Percentiles rank a stretch among this genome's conserved stretches.
Conservation (phyloP, 2,888 invertebrate genomes). For the Nomada ferruginata region DNA sequence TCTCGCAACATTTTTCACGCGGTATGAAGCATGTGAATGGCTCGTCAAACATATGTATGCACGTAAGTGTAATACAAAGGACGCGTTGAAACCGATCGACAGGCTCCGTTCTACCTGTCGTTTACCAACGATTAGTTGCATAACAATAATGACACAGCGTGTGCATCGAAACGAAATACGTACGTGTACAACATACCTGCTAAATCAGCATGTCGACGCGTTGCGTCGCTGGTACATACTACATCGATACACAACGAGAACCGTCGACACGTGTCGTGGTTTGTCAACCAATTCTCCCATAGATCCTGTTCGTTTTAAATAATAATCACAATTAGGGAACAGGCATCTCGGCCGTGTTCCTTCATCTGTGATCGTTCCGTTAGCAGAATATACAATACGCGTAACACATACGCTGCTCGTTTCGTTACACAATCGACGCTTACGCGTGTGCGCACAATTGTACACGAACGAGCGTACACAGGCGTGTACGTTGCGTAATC, state of each 20-base stretch:
- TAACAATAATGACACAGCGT: slow-evolving; percentile 39
- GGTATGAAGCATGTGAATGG: background rate
- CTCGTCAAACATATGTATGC: background rate
- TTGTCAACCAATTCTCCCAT: slow-evolving; percentile 21
- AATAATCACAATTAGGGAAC: slow-evolving; percentile 20
- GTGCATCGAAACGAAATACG: slow-evolving; percentile 6
- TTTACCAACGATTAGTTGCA: slow-evolving; percentile 34
- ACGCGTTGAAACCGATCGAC: slow-evolving; percentile 12
- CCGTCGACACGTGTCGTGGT: slow-evolving; percentile 30
- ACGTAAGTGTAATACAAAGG: background rate
- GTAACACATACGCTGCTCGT: background rate
- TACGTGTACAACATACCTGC: slow-evolving; percentile 2
- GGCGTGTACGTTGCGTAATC: slow-evolving; percentile 44
- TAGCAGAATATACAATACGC: background rate
- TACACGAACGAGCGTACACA: background rate
- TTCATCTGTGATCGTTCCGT: slow-evolving; percentile 16
- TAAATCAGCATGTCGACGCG: slow-evolving; percentile 35
- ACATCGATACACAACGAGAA: background rate
- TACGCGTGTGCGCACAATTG: background rate
- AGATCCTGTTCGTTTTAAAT: background rate
- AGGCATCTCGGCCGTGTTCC: background rate
- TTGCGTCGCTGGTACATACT: slow-evolving; percentile 7
- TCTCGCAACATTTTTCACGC: background rate
- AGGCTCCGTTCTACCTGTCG: slow-evolving; percentile 6
- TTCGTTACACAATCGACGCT: slow-evolving; percentile 35